A percentile compares a stretch with the other conserved stretches of the same genome.
Evolutionary conservation across 2,888 invertebrate genomes (phyloP).

Genomic region (Linnaemya vulpina): DNA sequence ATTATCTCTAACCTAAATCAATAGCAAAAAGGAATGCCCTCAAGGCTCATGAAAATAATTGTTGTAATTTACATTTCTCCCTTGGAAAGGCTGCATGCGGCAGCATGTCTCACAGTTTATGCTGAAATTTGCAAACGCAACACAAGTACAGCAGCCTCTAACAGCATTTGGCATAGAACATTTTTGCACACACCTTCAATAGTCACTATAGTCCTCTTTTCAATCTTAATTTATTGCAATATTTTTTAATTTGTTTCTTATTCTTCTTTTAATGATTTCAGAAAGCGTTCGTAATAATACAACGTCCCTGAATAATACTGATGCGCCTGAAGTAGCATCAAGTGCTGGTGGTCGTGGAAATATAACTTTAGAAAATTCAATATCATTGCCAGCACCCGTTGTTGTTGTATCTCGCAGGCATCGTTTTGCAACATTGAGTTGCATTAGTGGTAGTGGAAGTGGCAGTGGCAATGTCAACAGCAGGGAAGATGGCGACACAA

Average conservation of each 20-base stretch:
- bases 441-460: slow-evolving; percentile 62
- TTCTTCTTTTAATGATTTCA: slow-evolving; percentile 59
- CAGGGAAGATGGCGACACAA: slow-evolving; percentile 49
- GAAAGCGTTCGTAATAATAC: slow-evolving; percentile 60
- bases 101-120: background rate
- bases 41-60: slow-evolving; percentile 67
- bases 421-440: slow-evolving; percentile 69
- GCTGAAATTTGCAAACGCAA: slow-evolving; percentile 9
- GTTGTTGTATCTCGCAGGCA: slow-evolving; percentile 48
- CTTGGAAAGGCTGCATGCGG: background rate
- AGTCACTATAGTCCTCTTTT: slow-evolving; percentile 24
- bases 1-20: slow-evolving; percentile 59
- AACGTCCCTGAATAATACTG: slow-evolving; percentile 66
- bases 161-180: slow-evolving; percentile 32
- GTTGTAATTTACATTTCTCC: slow-evolving; percentile 53
- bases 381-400: slow-evolving; percentile 64
- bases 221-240: slow-evolving; percentile 48
- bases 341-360: slow-evolving; percentile 55
- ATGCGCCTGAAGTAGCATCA: slow-evolving; percentile 62
- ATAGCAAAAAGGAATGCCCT: slow-evolving; percentile 25
- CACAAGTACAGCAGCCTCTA: slow-evolving; percentile 11
- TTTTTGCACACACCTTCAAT: slow-evolving; percentile 27
- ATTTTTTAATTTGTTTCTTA: slow-evolving; percentile 58
- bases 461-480: slow-evolving; percentile 45
- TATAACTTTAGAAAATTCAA: slow-evolving; percentile 51